Evolutionary conservation across 1,140 invertebrate species (phyloP), one percentile per base, ranked within the genome.

Genomic region (Metaphire vulgaris): DNA sequence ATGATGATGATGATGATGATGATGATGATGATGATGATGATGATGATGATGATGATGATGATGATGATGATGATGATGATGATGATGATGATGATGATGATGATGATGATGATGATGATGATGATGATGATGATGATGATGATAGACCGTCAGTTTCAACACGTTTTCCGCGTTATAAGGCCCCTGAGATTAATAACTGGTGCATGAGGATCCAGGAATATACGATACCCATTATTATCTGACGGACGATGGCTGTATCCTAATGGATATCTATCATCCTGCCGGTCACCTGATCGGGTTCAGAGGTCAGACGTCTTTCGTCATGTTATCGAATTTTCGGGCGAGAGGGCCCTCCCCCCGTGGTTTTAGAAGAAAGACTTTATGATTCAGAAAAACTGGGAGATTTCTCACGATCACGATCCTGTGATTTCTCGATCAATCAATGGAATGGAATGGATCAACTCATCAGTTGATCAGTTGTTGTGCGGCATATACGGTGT

Each of bases 71-170:
- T 21, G 41, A 56, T 56, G 41, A 56, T 21, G 41, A 56, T 56
- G 41, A 56, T 21, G 41, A 56, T 56, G 41, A 56, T 21, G 41
- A 56, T 56, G 41, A 56, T 56, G 41, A 56, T 56, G 41, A 56
- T 56, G 6, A 21, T 56, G 41, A 56, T 56, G 41, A 12, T 56
- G 41, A 56, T 56, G 41, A 56, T 56, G 41, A 56, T 56, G 41
- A 56, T 56, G 41, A 56, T 56, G 41, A 56, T 56, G 41, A 56
- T 56, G 41, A 56, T 56, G 41, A 56, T 56, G 41, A 56, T 56
- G 41, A 56, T 56, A 21, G n/a, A n/a, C n/a, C n/a, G n/a, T n/a
- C n/a, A n/a, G n/a, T n/a, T n/a, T n/a, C n/a, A n/a, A n/a, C n/a
- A n/a, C n/a, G n/a, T n/a, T n/a, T n/a, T n/a, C n/a, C n/a, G n/a